Conservation (phyloP, 2,797 vertebrate species). For the Onychomys leucogaster region DNA sequence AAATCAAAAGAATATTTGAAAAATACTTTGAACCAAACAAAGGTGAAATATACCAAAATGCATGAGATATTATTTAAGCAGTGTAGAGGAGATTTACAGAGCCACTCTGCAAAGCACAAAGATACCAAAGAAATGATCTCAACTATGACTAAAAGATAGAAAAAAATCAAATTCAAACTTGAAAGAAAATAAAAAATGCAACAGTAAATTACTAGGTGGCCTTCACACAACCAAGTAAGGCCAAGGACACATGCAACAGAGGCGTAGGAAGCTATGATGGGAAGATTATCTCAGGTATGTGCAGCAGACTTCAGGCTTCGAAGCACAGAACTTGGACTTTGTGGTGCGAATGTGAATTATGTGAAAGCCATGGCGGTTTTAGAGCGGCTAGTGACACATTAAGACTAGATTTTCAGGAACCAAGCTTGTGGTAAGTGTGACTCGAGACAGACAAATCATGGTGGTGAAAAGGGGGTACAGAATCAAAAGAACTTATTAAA, state of each 20-base stretch:
- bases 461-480: background rate
- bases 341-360: background rate
- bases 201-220: background rate
- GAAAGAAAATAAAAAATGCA: background rate
- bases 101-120: background rate
- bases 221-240: background rate
- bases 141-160: background rate
- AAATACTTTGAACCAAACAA: slow-evolving; percentile 48
- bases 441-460: background rate
- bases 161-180: background rate
- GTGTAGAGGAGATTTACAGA: background rate
- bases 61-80: background rate
- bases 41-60: background rate
- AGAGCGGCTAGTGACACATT: background rate
- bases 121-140: background rate
- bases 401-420: background rate
- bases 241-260: background rate
- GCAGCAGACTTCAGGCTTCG: background rate
- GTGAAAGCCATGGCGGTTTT: background rate
- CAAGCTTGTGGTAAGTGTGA: background rate
- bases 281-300: background rate
- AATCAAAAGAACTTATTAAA: background rate
- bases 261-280: too few species aligned
- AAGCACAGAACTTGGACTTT: background rate
- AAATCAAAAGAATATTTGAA: slow-evolving; percentile 8